Conservation (phyloP, 2,888 invertebrate species). For the Pinctada fucata region DNA sequence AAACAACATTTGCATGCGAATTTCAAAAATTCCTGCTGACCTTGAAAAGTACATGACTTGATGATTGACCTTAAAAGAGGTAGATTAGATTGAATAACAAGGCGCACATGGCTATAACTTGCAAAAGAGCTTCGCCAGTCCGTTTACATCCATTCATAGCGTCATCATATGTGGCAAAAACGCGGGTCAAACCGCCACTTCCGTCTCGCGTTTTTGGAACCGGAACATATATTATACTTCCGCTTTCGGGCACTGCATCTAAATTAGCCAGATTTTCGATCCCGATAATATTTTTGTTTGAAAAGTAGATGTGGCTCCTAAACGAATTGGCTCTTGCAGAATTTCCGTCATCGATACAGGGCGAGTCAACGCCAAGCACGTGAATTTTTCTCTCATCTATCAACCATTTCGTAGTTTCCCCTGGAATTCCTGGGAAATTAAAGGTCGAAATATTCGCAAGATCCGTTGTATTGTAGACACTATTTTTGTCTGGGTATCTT, state of each 20-base stretch:
- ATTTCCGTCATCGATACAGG: background rate
- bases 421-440: background rate
- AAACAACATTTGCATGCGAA: too few species aligned
- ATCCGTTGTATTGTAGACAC: background rate
- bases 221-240: background rate
- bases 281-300: slow-evolving; percentile 1
- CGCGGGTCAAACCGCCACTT: background rate
- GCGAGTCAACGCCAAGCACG: background rate
- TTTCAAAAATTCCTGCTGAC: too few species aligned
- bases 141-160: background rate
- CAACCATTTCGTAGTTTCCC: slow-evolving; percentile 2
- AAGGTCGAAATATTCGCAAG: background rate
- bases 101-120: too few species aligned
- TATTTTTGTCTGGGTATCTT: background rate
- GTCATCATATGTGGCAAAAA: slow-evolving; percentile 6
- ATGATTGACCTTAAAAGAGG: too few species aligned
- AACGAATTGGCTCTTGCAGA: background rate
- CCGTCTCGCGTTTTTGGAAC: background rate
- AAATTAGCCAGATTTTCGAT: background rate
- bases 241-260: background rate
- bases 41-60: too few species aligned
- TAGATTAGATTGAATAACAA: too few species aligned
- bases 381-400: background rate
- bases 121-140: too few species aligned
- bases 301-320: background rate